Percentiles rank a stretch among this genome's conserved stretches.
These are phyloP conservation scores for Apis laboriosa DNA, from an alignment of 1,140 invertebrate species.

Conservation along the genomic window DNA sequence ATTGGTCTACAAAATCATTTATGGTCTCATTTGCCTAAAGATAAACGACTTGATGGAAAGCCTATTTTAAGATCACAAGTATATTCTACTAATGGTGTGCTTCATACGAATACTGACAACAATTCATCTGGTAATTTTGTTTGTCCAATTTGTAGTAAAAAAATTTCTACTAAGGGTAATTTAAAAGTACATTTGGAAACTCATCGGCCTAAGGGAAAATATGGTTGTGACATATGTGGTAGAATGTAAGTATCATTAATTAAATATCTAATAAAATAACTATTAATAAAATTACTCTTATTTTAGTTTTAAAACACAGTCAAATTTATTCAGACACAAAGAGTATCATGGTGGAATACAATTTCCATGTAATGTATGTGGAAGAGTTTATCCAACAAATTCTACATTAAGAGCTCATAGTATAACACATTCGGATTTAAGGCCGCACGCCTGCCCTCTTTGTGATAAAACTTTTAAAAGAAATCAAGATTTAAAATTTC, in stretches of 20 bases:
- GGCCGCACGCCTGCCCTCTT: slow-evolving; percentile 86
- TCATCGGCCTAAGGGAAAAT: slow-evolving; percentile 84
- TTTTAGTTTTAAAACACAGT: slow-evolving; percentile 86
- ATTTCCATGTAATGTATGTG: slow-evolving; percentile 85
- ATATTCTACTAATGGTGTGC: slow-evolving; percentile 74
- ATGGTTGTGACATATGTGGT: slow-evolving; percentile 86
- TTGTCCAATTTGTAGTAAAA: slow-evolving; percentile 84
- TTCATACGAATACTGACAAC: slow-evolving; percentile 71
- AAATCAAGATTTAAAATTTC: slow-evolving; percentile 89
- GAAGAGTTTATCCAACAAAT: slow-evolving; percentile 86
- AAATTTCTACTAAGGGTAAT: slow-evolving; percentile 84
- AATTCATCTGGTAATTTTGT: slow-evolving; percentile 74
- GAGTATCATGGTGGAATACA: slow-evolving; percentile 85
- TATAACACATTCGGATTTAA: slow-evolving; percentile 86
- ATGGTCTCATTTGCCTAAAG: slow-evolving; percentile 81
- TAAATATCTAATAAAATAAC: neutral
- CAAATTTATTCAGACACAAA: slow-evolving; percentile 85
- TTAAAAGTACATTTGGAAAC: slow-evolving; percentile 85
- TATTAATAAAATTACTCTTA: slow-evolving; percentile 29
- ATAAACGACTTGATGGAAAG: slow-evolving; percentile 67
- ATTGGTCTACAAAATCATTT: slow-evolving; percentile 82
- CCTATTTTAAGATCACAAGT: slow-evolving; percentile 69
- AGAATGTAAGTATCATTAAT: slow-evolving; percentile 83
- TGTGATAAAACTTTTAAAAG: slow-evolving; percentile 89
- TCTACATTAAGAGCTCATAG: slow-evolving; percentile 87